These are phyloP conservation scores for Nebria brevicollis DNA, from an alignment of 2,888 invertebrate species.

Conservation along the genomic window DNA sequence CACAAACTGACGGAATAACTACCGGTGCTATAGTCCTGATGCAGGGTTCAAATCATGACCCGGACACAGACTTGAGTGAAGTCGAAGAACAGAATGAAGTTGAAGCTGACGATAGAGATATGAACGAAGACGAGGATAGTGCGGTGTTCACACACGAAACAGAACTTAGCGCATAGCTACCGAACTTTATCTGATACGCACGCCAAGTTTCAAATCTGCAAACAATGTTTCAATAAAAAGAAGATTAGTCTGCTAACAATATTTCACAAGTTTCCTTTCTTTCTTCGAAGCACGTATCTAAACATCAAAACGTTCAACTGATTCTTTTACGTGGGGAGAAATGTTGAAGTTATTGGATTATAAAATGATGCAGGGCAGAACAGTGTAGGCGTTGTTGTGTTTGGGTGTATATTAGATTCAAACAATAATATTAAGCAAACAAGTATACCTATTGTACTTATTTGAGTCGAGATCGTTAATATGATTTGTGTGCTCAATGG, in stretches of 20 bases:
- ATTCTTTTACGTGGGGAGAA: slow-evolving; percentile 30
- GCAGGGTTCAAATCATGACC: slow-evolving; percentile 6
- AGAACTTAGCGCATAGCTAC: slow-evolving; percentile 18
- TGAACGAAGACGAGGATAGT: not conserved
- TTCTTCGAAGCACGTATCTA: not conserved
- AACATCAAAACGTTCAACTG: slow-evolving; percentile 11
- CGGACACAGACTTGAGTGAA: not conserved
- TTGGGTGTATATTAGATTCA: not conserved
- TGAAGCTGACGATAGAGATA: not conserved
- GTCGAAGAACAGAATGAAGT: not conserved
- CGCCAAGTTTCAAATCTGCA: slow-evolving; percentile 26
- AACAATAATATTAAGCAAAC: not conserved
- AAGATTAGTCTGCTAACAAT: slow-evolving; percentile 26
- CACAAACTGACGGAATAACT: slow-evolving; percentile 41
- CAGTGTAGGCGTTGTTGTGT: not conserved
- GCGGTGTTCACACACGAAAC: slow-evolving; percentile 13
- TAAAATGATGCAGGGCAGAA: not conserved
- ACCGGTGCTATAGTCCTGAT: not conserved
- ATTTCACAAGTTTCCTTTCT: slow-evolving; percentile 20
- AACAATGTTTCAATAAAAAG: slow-evolving; percentile 29
- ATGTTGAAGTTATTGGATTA: slow-evolving; percentile 13
- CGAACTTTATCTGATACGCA: slow-evolving; percentile 29
- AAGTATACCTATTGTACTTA: not conserved
- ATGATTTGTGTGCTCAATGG: not conserved
- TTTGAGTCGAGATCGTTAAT: not conserved